A percentile compares a stretch with the other conserved stretches of the same genome.
These are phyloP conservation scores for Enoplosus armatus DNA, from an alignment of 2,797 vertebrate species.

Conservation along the genomic window DNA sequence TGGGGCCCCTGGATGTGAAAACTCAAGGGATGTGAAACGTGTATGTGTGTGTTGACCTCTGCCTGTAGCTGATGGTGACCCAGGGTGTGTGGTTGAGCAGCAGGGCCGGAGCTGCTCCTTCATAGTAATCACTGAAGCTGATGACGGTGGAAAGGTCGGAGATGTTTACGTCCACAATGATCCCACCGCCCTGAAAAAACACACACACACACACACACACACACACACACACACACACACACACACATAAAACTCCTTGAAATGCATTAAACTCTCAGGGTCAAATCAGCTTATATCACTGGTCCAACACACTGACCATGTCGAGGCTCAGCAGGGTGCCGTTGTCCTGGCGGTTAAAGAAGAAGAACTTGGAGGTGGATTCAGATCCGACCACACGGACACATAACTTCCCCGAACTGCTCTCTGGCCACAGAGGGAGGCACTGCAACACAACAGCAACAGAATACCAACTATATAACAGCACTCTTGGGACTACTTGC, in stretches of 20 bases:
- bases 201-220: neutral
- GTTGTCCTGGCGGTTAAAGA: slow-evolving; percentile 91
- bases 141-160: slow-evolving; percentile 91
- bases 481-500: no score
- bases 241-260: neutral
- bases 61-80: slow-evolving; percentile 85
- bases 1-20: neutral
- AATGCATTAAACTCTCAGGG: neutral
- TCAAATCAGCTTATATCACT: neutral
- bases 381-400: slow-evolving; percentile 91
- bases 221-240: neutral
- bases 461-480: neutral
- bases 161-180: slow-evolving; percentile 92
- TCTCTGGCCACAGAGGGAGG: slow-evolving; percentile 96
- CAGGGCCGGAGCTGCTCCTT: slow-evolving; percentile 93
- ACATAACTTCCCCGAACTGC: slow-evolving; percentile 88
- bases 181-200: slow-evolving; percentile 87
- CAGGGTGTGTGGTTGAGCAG: slow-evolving; percentile 93
- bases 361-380: slow-evolving; percentile 89
- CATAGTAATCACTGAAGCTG: slow-evolving; percentile 92
- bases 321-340: slow-evolving; percentile 92
- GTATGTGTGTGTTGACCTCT: slow-evolving; percentile 78
- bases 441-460: slow-evolving; percentile 82
- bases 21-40: neutral
- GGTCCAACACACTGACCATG: slow-evolving; percentile 81